Evolutionary conservation across 1,140 invertebrate genomes (phyloP).

Genomic region (Nebria ingens): DNA sequence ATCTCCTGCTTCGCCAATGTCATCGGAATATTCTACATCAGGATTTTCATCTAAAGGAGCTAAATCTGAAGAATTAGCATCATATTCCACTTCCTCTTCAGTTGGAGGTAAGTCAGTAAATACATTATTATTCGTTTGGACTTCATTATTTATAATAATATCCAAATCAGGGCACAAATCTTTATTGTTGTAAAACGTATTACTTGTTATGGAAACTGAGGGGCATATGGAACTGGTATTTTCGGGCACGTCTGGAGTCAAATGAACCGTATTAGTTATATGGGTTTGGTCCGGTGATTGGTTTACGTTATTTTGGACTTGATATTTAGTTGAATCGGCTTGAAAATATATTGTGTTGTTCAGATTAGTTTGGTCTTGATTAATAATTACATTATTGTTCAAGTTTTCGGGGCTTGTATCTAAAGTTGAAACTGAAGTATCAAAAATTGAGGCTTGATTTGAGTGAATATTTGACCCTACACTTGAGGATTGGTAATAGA

Average conservation of each 20-base stretch:
- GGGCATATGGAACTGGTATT: background rate
- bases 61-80: background rate
- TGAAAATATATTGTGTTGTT: no score
- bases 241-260: background rate
- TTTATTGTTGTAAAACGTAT: slow-evolving; percentile 1
- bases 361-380: no score
- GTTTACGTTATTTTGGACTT: no score
- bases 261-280: no score
- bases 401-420: background rate
- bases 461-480: background rate
- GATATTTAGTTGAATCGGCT: no score
- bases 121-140: background rate
- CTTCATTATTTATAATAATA: background rate
- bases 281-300: background rate
- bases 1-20: background rate
- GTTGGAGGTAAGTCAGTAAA: background rate
- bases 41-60: background rate
- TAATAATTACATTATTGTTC: background rate
- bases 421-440: background rate
- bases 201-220: background rate
- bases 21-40: background rate
- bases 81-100: background rate
- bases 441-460: background rate
- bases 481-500: no score
- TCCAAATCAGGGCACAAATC: background rate